Evolutionary conservation across 2,113 vertebrate species (phyloP), one percentile per base, ranked within the genome.

Genomic region (Uria lomvia): DNA sequence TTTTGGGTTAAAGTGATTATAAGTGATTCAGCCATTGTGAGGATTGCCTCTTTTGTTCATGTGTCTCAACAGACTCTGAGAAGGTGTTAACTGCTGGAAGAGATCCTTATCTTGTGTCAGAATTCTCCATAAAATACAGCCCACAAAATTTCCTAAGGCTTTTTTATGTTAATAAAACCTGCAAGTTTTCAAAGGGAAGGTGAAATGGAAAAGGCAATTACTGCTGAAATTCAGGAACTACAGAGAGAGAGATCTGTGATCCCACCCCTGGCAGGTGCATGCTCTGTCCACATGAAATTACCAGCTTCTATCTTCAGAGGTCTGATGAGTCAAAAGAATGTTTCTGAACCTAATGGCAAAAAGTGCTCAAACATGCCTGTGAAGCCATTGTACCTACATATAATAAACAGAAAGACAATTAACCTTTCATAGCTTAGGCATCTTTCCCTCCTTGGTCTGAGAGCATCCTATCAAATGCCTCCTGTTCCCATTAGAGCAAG

Each of bases 131-230:
- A 90, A 90, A 94, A 89, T 79, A 72, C 67, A 95, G 49, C 56
- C 83, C 88, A 89, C 49, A 85, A 85, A 56, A 90, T 92, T 93
- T 94, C 85, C 62, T 76, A 62, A 76, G 63, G 71, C 85, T 92
- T 94, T 94, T 95, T 86, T 80, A 92, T 96, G 58, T 86, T 90
- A 96, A 93, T 92, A 90, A 88, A 94, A 29, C 50, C 71, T 85
- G 38, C 24, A 55, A 30, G 50, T 77, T 96, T 96, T 95, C 77
- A 77, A 94, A 87, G 29, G 29, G 49, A 84, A 79, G 59, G 36
- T 79, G 85, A 62, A 95, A 78, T 89, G 58, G 43, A 73, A 95
- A 95, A 90, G 77, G 27, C n/a, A 82, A 86, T 88, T 76, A 62
- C 55, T 88, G 42, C 20, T 88, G 78, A 90, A 93, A 86, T 82